Percentiles rank a stretch among this genome's conserved stretches.
These are phyloP conservation scores for Helleia helle DNA, from an alignment of 2,888 invertebrate genomes.

Conservation along the genomic window DNA sequence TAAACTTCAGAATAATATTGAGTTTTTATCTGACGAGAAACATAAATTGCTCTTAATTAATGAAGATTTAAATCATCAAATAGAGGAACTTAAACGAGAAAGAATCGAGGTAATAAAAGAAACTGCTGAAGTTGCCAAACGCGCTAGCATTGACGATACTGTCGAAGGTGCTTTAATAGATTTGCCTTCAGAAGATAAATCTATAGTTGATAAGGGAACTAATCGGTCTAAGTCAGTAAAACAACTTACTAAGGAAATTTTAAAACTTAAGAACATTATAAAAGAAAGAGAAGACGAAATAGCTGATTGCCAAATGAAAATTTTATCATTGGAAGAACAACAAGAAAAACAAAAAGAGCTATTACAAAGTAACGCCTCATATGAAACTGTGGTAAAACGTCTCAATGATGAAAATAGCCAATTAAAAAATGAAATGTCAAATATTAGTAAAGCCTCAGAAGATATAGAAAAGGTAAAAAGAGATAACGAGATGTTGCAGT, in stretches of 20 bases:
- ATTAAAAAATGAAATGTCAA: slow-evolving; percentile 50
- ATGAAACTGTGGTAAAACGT: slow-evolving; percentile 55
- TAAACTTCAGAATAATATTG: slow-evolving; percentile 51
- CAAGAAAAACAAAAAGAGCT: slow-evolving; percentile 58
- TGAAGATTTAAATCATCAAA: slow-evolving; percentile 48
- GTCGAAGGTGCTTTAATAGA: slow-evolving; percentile 39
- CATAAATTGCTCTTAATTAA: slow-evolving; percentile 42
- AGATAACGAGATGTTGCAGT: slow-evolving; percentile 39
- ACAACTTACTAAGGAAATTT: slow-evolving; percentile 66
- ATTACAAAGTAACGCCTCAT: slow-evolving; percentile 35
- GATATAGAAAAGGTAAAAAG: slow-evolving; percentile 37
- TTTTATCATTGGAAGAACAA: slow-evolving; percentile 62
- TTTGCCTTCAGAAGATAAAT: slow-evolving; percentile 49
- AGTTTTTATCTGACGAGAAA: slow-evolving; percentile 61
- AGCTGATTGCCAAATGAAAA: slow-evolving; percentile 67
- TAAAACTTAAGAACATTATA: slow-evolving; percentile 62
- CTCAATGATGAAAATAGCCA: slow-evolving; percentile 53
- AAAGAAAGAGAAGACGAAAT: slow-evolving; percentile 70
- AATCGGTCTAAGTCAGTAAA: slow-evolving; percentile 58
- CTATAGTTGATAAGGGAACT: slow-evolving; percentile 42
- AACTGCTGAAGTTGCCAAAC: slow-evolving; percentile 48
- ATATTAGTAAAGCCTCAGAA: slow-evolving; percentile 38
- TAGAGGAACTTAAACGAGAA: slow-evolving; percentile 58
- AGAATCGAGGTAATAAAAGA: slow-evolving; percentile 57
- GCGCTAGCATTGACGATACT: slow-evolving; percentile 38